Evolutionary conservation across 2,113 vertebrate genomes (phyloP).

Genomic region (Mola mola): DNA sequence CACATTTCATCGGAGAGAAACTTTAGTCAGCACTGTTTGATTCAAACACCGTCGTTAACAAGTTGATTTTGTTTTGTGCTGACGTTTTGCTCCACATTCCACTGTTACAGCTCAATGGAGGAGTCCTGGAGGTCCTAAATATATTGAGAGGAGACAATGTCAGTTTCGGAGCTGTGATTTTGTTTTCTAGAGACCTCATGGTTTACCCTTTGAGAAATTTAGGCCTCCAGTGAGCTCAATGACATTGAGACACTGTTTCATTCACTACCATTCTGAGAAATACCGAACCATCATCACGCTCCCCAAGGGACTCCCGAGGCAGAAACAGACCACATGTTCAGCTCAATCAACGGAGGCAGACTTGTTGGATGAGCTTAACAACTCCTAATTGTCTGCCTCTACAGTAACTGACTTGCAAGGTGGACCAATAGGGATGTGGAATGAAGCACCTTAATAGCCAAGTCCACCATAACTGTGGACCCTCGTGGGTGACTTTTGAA

Average conservation of each 20-base stretch:
- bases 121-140: slow-evolving; percentile 30
- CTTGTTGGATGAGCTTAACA: slow-evolving; percentile 2
- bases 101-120: slow-evolving; percentile 33
- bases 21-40: background rate
- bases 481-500: slow-evolving; percentile 10
- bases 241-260: slow-evolving; percentile 34
- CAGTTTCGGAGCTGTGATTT: background rate
- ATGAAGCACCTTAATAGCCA: slow-evolving; percentile 58
- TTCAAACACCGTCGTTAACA: background rate
- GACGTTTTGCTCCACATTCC: slow-evolving; percentile 32
- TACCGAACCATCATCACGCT: background rate
- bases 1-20: slow-evolving; percentile 7
- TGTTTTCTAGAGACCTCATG: slow-evolving; percentile 18
- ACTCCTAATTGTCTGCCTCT: slow-evolving; percentile 19
- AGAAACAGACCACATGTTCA: slow-evolving; percentile 53
- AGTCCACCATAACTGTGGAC: slow-evolving; percentile 35
- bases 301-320: slow-evolving; percentile 32
- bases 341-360: slow-evolving; percentile 30
- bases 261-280: slow-evolving; percentile 35
- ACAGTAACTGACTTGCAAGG: slow-evolving; percentile 7
- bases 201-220: slow-evolving; percentile 12
- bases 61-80: slow-evolving; percentile 9
- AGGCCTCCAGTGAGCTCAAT: slow-evolving; percentile 29
- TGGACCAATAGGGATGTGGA: slow-evolving; percentile 24
- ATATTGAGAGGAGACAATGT: background rate